These are phyloP conservation scores for Palloptera scutellata DNA, from an alignment of 2,888 invertebrate genomes.

Conservation along the genomic window DNA sequence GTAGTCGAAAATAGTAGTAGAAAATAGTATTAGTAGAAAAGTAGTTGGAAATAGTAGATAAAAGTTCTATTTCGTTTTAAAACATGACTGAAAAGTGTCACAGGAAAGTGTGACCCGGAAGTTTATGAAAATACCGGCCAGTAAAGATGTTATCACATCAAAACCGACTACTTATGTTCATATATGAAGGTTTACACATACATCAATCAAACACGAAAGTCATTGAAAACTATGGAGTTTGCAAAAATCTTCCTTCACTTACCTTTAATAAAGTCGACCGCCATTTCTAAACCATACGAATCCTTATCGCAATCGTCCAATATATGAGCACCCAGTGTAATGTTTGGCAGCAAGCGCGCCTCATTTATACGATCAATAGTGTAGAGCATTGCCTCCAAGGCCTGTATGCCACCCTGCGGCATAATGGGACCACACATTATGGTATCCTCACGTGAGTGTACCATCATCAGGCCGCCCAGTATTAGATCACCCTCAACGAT, in stretches of 20 bases:
- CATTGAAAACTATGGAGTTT: no score
- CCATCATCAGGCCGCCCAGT: conserved; percentile 91
- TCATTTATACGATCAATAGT: conserved; percentile 80
- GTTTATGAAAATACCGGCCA: no score
- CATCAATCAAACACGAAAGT: not conserved
- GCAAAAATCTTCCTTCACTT: conserved; percentile 51
- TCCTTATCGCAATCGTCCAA: conserved; percentile 93
- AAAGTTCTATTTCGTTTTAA: no score
- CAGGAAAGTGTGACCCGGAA: no score
- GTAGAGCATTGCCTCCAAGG: conserved; percentile 87
- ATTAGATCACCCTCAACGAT: conserved; percentile 84
- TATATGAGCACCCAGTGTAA: conserved; percentile 83
- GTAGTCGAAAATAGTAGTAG: no score
- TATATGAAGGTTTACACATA: no score
- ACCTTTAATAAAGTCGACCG: conserved; percentile 94
- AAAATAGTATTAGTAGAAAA: no score
- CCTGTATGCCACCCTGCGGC: conserved; percentile 87
- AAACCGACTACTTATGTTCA: no score
- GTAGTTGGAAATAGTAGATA: no score
- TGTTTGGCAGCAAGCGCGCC: conserved; percentile 71
- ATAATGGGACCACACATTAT: conserved; percentile 86
- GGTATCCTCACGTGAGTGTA: conserved; percentile 83
- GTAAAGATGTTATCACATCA: no score
- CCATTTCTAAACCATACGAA: conserved; percentile 90
- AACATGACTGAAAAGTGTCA: no score